Percentiles rank a stretch among this genome's conserved stretches.
Conservation (phyloP, 2,888 invertebrate species). For the Formica aserva region DNA sequence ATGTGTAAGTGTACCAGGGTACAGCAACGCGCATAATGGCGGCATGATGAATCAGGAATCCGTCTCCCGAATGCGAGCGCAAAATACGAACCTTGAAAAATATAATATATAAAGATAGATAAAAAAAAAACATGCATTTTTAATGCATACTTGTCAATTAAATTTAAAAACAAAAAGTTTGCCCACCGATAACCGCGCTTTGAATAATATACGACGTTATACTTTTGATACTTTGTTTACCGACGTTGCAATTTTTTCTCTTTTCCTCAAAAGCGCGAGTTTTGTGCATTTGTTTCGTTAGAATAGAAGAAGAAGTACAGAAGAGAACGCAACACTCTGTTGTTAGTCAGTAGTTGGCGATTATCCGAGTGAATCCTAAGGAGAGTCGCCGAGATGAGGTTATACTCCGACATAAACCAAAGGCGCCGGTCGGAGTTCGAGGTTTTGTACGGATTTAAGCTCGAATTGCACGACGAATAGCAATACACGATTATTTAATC, state of each 20-base stretch:
- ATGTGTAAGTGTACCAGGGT: conserved; percentile 22
- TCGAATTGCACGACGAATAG: background rate
- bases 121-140: too few species aligned
- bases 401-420: conserved; percentile 4
- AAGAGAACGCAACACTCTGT: background rate
- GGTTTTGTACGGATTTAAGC: background rate
- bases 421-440: background rate
- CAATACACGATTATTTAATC: background rate
- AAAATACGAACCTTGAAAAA: conserved; percentile 24
- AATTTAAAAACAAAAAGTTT: too few species aligned
- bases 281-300: background rate
- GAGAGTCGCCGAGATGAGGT: conserved; percentile 1
- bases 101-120: background rate
- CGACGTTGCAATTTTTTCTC: too few species aligned
- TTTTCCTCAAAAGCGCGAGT: too few species aligned
- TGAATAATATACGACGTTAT: background rate
- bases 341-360: background rate
- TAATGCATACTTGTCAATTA: too few species aligned
- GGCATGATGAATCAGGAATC: conserved; percentile 27
- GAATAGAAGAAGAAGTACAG: background rate
- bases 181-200: too few species aligned
- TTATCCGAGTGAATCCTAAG: background rate
- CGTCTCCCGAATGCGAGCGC: background rate
- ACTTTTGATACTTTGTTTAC: background rate
- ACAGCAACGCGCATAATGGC: conserved; percentile 42